Evolutionary conservation across 2,888 invertebrate genomes (phyloP).

Genomic region (Eugnorisma glareosa): DNA sequence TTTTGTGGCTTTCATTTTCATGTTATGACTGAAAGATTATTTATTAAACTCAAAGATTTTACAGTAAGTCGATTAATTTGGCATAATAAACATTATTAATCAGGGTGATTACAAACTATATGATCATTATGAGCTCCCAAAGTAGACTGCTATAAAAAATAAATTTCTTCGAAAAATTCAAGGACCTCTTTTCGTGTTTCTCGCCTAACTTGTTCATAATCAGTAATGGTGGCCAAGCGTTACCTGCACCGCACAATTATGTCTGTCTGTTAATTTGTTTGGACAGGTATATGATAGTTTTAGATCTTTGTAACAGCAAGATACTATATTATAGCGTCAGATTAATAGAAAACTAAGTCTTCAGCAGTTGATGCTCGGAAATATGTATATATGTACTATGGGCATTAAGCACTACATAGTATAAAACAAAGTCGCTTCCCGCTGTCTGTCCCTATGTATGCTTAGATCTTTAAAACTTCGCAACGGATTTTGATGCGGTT

Average conservation of each 20-base stretch:
- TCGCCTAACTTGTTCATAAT: background rate
- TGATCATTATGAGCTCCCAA: background rate
- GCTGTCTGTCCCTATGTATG: too few species aligned
- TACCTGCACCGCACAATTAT: conserved; percentile 31
- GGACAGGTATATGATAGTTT: background rate
- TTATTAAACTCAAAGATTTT: background rate
- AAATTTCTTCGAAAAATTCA: background rate
- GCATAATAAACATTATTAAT: background rate
- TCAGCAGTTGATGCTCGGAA: background rate
- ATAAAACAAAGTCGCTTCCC: too few species aligned
- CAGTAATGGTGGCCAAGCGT: conserved; percentile 21
- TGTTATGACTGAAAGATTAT: background rate
- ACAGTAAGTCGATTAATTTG: background rate
- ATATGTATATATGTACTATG: background rate
- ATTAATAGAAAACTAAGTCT: background rate
- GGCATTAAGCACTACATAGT: too few species aligned
- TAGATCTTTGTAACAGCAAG: background rate
- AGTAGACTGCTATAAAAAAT: background rate
- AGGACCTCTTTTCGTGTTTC: background rate
- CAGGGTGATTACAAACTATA: background rate
- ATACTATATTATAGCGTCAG: background rate
- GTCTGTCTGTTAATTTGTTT: background rate
- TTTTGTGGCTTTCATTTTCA: background rate
- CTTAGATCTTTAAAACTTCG: too few species aligned
- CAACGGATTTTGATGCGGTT: too few species aligned